Percentiles rank a stretch among this genome's conserved stretches.
Evolutionary conservation across 2,797 vertebrate species (phyloP).

Genomic region (Eurystomus glaucurus): DNA sequence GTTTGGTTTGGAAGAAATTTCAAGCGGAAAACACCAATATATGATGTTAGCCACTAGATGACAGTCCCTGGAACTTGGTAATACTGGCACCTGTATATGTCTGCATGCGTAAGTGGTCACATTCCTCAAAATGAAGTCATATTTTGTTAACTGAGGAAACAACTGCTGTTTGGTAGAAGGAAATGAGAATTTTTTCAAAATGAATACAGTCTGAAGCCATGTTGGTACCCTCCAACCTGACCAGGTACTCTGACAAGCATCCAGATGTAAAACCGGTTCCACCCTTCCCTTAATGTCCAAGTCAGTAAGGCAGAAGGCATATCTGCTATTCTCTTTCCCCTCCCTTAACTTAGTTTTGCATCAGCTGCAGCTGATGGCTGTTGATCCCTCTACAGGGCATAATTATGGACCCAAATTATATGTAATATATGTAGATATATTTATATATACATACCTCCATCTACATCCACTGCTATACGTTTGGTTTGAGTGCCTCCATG

Average conservation of each 20-base stretch:
- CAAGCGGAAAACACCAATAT: neutral
- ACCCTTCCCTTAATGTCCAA: neutral
- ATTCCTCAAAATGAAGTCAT: neutral
- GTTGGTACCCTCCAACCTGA: neutral
- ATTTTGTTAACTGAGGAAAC: neutral
- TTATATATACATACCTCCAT: neutral
- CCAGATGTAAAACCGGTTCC: neutral
- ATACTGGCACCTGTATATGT: neutral
- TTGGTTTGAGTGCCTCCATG: neutral
- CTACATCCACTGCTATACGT: neutral
- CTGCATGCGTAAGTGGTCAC: neutral
- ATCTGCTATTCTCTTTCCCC: neutral
- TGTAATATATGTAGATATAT: neutral
- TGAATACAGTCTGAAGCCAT: neutral
- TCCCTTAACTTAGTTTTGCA: neutral
- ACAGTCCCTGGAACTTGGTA: neutral
- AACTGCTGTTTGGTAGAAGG: neutral
- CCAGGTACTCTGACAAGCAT: neutral
- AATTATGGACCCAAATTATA: neutral
- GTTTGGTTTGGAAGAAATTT: neutral
- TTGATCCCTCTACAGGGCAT: rapidly evolving
- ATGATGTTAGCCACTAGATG: neutral
- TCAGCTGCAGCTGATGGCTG: neutral
- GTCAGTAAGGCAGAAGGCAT: neutral
- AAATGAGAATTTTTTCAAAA: neutral